phyloP scores from a whole-genome alignment of 2,797 vertebrate species.

The Acipenser ruthenus region DNA sequence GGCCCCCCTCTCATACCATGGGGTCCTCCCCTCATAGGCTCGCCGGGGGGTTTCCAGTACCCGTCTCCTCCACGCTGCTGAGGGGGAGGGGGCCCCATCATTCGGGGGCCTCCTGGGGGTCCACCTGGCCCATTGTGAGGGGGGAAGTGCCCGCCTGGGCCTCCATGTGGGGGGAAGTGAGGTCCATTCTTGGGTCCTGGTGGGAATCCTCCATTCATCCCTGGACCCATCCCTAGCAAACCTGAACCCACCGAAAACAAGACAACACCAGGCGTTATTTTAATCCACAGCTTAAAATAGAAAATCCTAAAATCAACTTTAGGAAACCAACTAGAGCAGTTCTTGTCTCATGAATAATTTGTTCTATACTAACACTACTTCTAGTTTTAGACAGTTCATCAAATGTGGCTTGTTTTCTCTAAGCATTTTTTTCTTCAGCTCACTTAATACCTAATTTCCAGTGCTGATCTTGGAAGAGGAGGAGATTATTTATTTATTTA shows the following conservation, averaged over 20 bases:
- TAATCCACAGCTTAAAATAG: too few relatives aligned
- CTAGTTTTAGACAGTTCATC: too few relatives aligned
- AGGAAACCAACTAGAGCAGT: too few relatives aligned
- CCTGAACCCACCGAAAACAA: conserved; percentile 54
- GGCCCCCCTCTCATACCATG: conserved; percentile 63
- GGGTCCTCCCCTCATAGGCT: conserved; percentile 64
- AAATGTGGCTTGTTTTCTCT: too few relatives aligned
- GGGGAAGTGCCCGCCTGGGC: conserved; percentile 42
- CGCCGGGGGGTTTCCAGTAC: conserved; percentile 73
- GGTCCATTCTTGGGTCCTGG: conserved; percentile 66
- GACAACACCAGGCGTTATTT: too few relatives aligned
- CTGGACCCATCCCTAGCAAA: conserved; percentile 70
- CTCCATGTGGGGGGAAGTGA: conserved; percentile 77
- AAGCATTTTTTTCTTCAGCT: too few relatives aligned
- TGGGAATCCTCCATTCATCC: conserved; percentile 75
- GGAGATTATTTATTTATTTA: too few relatives aligned
- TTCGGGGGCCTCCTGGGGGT: conserved; percentile 58
- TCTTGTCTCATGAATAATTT: too few relatives aligned
- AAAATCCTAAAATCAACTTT: too few relatives aligned
- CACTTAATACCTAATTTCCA: too few relatives aligned
- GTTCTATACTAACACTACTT: too few relatives aligned
- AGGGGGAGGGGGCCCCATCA: conserved; percentile 81
- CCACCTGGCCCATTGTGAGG: conserved; percentile 43
- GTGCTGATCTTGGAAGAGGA: too few relatives aligned
- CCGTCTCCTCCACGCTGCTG: conserved; percentile 64